Conservation (phyloP, 2,113 vertebrate genomes). For the Xenopus tropicalis region DNA sequence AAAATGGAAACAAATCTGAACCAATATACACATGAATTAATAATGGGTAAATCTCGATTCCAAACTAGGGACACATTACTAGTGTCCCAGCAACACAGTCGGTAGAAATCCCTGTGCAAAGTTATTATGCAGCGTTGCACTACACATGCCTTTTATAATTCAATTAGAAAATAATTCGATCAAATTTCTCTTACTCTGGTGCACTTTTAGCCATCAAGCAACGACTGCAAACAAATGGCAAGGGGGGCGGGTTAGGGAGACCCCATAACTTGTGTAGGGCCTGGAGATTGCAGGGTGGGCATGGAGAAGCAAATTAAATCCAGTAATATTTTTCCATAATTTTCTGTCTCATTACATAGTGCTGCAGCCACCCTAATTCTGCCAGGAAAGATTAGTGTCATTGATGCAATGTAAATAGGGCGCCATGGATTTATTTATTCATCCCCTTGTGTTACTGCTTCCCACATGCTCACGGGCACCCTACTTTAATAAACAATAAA, state of each 20-base stretch:
- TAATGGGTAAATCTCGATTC: slow-evolving; percentile 33
- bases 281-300: too few species aligned
- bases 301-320: slow-evolving; percentile 6
- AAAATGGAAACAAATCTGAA: neutral
- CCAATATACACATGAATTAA: slow-evolving; percentile 38
- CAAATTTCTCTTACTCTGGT: neutral
- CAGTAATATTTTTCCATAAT: slow-evolving; percentile 60
- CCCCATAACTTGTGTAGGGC: too few species aligned
- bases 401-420: slow-evolving; percentile 59
- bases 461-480: too few species aligned
- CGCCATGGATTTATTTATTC: slow-evolving; percentile 18
- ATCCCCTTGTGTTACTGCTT: neutral
- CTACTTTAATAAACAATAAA: too few species aligned
- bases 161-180: slow-evolving; percentile 2
- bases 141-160: slow-evolving; percentile 3
- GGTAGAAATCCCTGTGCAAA: slow-evolving; percentile 12
- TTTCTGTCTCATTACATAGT: slow-evolving; percentile 77
- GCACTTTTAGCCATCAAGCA: too few species aligned
- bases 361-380: slow-evolving; percentile 78
- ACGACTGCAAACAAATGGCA: too few species aligned
- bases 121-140: slow-evolving; percentile 14
- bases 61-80: slow-evolving; percentile 23
- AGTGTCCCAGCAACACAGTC: slow-evolving; percentile 4
- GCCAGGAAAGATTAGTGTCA: slow-evolving; percentile 78
- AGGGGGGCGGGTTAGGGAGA: too few species aligned